phyloP scores from a whole-genome alignment of 2,797 vertebrate species.

The Gymnothorax reevesii region DNA sequence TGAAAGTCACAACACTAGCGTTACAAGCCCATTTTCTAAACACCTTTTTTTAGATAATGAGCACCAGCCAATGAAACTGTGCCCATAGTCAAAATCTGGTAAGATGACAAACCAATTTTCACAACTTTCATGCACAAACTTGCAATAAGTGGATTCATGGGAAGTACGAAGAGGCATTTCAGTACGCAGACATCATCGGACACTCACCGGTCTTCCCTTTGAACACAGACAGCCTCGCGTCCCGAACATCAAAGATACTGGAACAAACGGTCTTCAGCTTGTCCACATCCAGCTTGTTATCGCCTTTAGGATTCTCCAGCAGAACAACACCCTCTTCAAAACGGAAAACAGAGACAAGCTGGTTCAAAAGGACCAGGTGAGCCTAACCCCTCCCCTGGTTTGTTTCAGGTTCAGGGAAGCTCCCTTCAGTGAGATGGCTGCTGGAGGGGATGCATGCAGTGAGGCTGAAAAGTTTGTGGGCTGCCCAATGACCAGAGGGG shows the following conservation, averaged over 20 bases:
- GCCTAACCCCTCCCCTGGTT: background rate
- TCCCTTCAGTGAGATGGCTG: background rate
- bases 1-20: too few species aligned
- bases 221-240: conserved; percentile 73
- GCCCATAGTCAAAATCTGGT: background rate
- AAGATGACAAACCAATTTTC: background rate
- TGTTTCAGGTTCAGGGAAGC: background rate
- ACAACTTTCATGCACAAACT: background rate
- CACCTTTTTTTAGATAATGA: background rate
- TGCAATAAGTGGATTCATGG: background rate
- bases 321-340: conserved; percentile 84
- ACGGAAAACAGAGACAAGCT: background rate
- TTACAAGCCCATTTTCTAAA: too few species aligned
- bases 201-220: conserved; percentile 77
- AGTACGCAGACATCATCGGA: background rate
- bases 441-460: background rate
- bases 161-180: background rate
- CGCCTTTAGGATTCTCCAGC: conserved; percentile 93
- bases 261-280: conserved; percentile 76
- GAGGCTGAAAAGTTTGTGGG: background rate
- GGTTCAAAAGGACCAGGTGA: background rate
- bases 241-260: conserved; percentile 82
- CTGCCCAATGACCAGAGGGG: background rate
- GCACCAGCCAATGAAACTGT: background rate
- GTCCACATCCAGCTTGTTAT: conserved; percentile 77